Evolutionary conservation across 2,113 vertebrate species (phyloP).

Genomic region (Ptychochromis oligacanthus): DNA sequence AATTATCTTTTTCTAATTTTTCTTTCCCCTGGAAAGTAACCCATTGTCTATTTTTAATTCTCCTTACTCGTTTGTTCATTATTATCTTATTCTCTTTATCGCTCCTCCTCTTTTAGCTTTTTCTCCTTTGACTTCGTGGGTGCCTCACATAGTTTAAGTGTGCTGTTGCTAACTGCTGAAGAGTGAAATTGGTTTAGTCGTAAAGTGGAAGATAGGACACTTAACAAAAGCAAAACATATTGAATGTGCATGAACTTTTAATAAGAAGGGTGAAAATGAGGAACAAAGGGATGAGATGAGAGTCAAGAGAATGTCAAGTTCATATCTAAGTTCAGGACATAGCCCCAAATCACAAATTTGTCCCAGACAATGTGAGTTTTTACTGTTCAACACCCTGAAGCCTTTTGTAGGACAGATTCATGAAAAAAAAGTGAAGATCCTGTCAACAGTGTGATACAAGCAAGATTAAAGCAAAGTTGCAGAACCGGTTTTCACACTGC

Average conservation of each 20-base stretch:
- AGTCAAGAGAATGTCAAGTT: neutral
- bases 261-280: slow-evolving; percentile 14
- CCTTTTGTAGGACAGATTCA: neutral
- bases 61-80: slow-evolving; percentile 6
- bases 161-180: slow-evolving; percentile 24
- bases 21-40: slow-evolving; percentile 19
- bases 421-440: neutral
- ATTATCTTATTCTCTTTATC: slow-evolving; percentile 19
- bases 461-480: slow-evolving; percentile 27
- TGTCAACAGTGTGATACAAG: neutral
- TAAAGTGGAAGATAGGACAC: neutral
- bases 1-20: slow-evolving; percentile 49
- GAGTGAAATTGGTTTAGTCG: slow-evolving; percentile 37
- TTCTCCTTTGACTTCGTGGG: slow-evolving; percentile 12
- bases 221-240: slow-evolving; percentile 11
- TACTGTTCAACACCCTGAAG: slow-evolving; percentile 11
- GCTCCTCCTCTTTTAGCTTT: neutral
- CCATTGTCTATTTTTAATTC: slow-evolving; percentile 42
- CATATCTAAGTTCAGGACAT: neutral
- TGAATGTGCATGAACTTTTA: slow-evolving; percentile 25
- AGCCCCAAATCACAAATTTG: neutral
- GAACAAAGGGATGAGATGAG: neutral
- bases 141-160: slow-evolving; percentile 24
- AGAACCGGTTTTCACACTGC: slow-evolving; percentile 26
- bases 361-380: neutral